phyloP scores from a whole-genome alignment of 2,797 vertebrate species.

The Sebastes taczanowskii region DNA sequence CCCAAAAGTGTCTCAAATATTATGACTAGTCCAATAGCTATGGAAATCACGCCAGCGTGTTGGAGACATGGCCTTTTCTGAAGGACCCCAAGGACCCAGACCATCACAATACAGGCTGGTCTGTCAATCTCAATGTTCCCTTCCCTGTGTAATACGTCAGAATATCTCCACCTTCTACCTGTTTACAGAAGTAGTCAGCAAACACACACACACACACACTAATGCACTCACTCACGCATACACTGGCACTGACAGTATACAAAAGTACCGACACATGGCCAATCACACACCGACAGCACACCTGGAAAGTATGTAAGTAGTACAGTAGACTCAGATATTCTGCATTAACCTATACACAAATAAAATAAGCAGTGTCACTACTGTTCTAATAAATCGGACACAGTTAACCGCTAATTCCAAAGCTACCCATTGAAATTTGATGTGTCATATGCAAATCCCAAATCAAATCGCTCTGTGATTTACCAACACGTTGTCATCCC shows the following conservation, averaged over 20 bases:
- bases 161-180: constrained; percentile 12
- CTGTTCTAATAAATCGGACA: background rate
- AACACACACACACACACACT: background rate
- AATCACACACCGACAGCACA: background rate
- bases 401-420: background rate
- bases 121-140: constrained; percentile 55
- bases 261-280: background rate
- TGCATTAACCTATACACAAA: background rate
- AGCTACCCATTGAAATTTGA: background rate
- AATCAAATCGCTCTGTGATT: background rate
- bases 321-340: background rate
- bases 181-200: constrained; percentile 18
- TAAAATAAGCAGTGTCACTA: background rate
- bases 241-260: background rate
- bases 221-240: background rate
- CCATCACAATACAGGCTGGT: constrained; percentile 62
- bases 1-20: constrained; percentile 59
- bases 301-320: background rate
- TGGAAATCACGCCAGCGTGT: constrained; percentile 62
- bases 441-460: background rate
- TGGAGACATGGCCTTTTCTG: constrained; percentile 66
- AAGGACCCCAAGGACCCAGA: constrained; percentile 57
- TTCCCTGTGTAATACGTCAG: constrained; percentile 30
- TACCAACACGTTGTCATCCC: too few relatives aligned
- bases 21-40: constrained; percentile 66